Evolutionary conservation across 2,113 vertebrate genomes (phyloP).

Genomic region (Tragulus kanchil): DNA sequence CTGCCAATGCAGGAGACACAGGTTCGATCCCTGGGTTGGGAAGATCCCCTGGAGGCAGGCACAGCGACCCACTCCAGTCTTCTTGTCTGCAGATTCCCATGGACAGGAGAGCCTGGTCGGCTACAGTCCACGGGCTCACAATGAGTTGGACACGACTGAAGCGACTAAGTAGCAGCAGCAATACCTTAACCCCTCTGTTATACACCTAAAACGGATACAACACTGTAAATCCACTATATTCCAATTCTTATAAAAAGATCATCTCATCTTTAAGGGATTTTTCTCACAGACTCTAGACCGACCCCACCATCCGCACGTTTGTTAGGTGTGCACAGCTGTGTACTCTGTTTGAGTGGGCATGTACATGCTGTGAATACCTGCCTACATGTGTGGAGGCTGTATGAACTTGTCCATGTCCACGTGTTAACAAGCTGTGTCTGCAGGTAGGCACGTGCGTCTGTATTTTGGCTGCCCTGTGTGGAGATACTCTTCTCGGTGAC

Average conservation of each 20-base stretch:
- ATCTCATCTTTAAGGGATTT: neutral
- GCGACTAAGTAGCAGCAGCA: no score
- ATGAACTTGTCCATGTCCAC: neutral
- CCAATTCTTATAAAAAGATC: neutral
- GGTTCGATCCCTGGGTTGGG: no score
- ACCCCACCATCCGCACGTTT: neutral
- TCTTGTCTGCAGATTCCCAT: no score
- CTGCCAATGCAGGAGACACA: no score
- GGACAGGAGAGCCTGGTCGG: no score
- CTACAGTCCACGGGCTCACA: no score
- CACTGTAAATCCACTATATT: neutral
- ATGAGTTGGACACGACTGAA: no score
- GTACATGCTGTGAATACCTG: neutral
- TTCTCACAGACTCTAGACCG: neutral
- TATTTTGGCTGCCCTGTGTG: no score
- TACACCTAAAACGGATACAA: neutral
- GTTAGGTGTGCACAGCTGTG: rapidly evolving
- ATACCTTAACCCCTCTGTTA: no score
- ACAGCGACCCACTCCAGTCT: no score
- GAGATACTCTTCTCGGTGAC: neutral
- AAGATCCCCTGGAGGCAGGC: no score
- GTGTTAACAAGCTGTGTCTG: neutral
- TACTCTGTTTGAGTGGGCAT: neutral
- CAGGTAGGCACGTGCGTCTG: neutral
- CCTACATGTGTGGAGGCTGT: no score